Evolutionary conservation across 2,113 vertebrate genomes (phyloP), one percentile per base, ranked within the genome.

Genomic region (Megaleporinus macrocephalus): DNA sequence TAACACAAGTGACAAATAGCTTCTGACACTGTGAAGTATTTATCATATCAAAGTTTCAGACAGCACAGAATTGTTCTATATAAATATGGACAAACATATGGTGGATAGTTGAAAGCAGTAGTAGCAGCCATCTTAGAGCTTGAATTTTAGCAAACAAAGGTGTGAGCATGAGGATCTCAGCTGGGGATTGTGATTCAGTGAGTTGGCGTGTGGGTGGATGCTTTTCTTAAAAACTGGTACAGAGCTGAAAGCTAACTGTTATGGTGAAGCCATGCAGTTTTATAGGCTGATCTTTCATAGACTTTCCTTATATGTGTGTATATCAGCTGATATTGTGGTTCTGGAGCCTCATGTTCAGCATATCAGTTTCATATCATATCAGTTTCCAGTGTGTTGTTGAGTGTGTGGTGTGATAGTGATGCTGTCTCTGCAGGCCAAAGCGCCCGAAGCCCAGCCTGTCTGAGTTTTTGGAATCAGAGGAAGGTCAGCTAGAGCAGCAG

Each of bases 361-460:
- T 11, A 22, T 57, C 22, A n/a, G n/a, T n/a, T n/a, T n/a, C n/a
- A n/a, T n/a, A n/a, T 59, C 0, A 2, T 55, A 18, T 55, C 4
- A 20, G 4, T 16, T 49, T 49, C 14, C 47, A 13, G 10, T 49
- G 53, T 18, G 6, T 20, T 55, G 15, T 6, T 78, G 20, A 16
- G 10, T 15, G 30, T 61, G 1, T 44, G 63, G 22, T 2, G 33
- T 24, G 44, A 16, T 30, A 47, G 5, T 63, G 14, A 27, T 13
- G 1, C 4, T 83, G 22, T 86, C 59, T 68, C 29, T 57, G 20
- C 81, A 97, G 96, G 87, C 96, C 96, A 16, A 96, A 96, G 86
- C 95, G 95, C 83, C 95, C 94, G 83, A 96, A 96, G 89, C 95
- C 95, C 22, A 96, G 95, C 80, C 96, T 97, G 92, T 96, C 95